Percentiles rank a stretch among this genome's conserved stretches.
Conservation (phyloP, 1,140 invertebrate genomes). For the Hypsibius dujardini region DNA sequence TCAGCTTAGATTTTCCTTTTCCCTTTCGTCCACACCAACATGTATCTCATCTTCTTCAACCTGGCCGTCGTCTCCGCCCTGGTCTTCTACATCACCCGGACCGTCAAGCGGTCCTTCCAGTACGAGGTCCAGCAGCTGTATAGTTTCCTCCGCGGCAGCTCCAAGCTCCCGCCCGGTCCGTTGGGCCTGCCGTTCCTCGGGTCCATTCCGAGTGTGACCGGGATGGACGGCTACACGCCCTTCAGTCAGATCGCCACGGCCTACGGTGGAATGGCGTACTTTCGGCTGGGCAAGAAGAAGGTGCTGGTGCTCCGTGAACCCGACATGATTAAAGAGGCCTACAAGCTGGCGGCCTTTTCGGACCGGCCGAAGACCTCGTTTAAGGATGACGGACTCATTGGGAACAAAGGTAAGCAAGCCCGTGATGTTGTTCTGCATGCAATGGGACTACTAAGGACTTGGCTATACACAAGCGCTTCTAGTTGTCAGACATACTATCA, state of each 20-base stretch:
- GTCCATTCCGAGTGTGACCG: constrained; percentile 56
- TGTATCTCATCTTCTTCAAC: constrained; percentile 4
- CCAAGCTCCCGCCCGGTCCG: constrained; percentile 45
- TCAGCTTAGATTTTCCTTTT: background rate
- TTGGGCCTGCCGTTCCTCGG: constrained; percentile 63
- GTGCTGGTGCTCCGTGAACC: constrained; percentile 68
- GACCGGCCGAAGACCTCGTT: constrained; percentile 62
- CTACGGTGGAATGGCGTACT: constrained; percentile 60
- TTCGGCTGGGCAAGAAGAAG: constrained; percentile 55
- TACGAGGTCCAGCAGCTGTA: background rate
- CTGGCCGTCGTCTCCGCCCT: background rate
- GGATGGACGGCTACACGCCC: constrained; percentile 50
- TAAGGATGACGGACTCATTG: constrained; percentile 39
- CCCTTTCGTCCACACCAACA: background rate
- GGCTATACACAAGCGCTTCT: too few species aligned
- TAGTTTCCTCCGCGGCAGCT: background rate
- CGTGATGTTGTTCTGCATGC: background rate
- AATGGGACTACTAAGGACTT: too few species aligned
- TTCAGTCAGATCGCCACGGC: constrained; percentile 51
- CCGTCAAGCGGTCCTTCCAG: background rate
- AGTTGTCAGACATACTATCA: too few species aligned
- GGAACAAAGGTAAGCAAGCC: constrained; percentile 17
- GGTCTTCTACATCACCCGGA: background rate
- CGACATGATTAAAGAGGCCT: constrained; percentile 59
- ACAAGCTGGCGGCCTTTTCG: constrained; percentile 62